Percentiles rank a stretch among this genome's conserved stretches.
Evolutionary conservation across 1,140 invertebrate species (phyloP).

Genomic region (Coelopa frigida): DNA sequence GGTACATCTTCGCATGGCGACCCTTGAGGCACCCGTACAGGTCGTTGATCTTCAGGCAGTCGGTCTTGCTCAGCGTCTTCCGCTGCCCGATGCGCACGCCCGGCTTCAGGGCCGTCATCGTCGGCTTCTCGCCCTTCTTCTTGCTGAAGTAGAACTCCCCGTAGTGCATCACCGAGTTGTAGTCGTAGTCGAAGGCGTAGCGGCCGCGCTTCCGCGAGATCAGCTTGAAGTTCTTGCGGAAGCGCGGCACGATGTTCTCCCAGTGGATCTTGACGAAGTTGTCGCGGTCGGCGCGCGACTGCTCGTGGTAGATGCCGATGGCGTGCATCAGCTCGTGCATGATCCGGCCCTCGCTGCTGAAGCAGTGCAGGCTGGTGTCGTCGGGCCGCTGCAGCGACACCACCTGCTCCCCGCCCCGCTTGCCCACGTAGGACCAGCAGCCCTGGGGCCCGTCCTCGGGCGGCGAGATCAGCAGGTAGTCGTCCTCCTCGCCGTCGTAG

Average conservation of each 20-base stretch:
- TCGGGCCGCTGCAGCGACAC: slow-evolving; percentile 52
- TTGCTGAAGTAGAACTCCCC: slow-evolving; percentile 52
- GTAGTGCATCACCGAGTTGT: slow-evolving; percentile 68
- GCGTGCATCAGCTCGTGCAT: slow-evolving; percentile 82
- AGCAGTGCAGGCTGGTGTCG: slow-evolving; percentile 53
- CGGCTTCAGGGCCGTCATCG: slow-evolving; percentile 52
- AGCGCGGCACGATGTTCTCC: slow-evolving; percentile 61
- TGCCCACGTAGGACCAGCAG: slow-evolving; percentile 75
- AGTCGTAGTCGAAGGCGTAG: slow-evolving; percentile 62
- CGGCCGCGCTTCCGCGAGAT: slow-evolving; percentile 61
- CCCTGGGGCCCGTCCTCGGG: slow-evolving; percentile 61
- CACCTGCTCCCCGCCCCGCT: slow-evolving; percentile 50
- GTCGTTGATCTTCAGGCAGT: slow-evolving; percentile 65
- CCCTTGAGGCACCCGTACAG: slow-evolving; percentile 56
- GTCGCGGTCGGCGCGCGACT: slow-evolving; percentile 73
- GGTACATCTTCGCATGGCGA: slow-evolving; percentile 51
- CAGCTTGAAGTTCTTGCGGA: slow-evolving; percentile 59
- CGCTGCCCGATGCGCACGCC: slow-evolving; percentile 55
- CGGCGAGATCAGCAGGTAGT: slow-evolving; percentile 62
- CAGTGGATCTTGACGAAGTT: slow-evolving; percentile 64
- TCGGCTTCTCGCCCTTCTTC: slow-evolving; percentile 37
- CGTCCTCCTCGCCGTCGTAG: slow-evolving; percentile 55
- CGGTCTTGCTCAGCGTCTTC: slow-evolving; percentile 56
- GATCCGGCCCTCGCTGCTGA: slow-evolving; percentile 61
- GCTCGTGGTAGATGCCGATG: slow-evolving; percentile 80